A percentile compares a stretch with the other conserved stretches of the same genome.
Conservation (phyloP, 2,797 vertebrate species). For the Neopelma chrysocephalum region DNA sequence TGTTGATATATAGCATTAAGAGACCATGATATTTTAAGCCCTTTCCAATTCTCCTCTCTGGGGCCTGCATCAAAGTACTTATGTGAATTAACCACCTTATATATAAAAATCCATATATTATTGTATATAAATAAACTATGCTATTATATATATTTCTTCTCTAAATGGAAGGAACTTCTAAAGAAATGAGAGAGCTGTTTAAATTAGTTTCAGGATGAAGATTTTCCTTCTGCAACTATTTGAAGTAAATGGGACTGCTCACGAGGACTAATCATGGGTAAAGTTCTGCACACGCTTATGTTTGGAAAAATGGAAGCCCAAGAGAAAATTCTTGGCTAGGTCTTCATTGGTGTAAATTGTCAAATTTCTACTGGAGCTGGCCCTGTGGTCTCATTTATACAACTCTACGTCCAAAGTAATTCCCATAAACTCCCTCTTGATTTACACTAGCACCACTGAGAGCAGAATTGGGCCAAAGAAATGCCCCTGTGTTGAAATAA, state of each 20-base stretch:
- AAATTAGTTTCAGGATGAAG: slow-evolving; percentile 1
- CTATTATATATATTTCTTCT: not conserved
- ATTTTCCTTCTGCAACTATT: not conserved
- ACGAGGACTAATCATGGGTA: not conserved
- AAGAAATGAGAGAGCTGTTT: not conserved
- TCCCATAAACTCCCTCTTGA: slow-evolving; percentile 44
- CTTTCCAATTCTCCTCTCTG: not conserved
- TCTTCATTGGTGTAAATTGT: slow-evolving; percentile 44
- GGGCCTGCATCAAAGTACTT: not conserved
- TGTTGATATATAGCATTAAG: not conserved
- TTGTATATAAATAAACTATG: not conserved
- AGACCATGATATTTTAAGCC: not conserved
- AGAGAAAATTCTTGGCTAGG: slow-evolving; percentile 44
- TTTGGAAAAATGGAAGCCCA: slow-evolving; percentile 22
- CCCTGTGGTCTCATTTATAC: slow-evolving; percentile 51
- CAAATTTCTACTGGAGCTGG: slow-evolving; percentile 30
- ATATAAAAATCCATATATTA: not conserved
- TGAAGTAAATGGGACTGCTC: not conserved
- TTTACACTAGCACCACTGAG: slow-evolving; percentile 31
- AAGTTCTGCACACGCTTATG: not conserved
- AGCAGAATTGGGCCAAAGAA: slow-evolving; percentile 3
- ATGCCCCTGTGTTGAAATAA: slow-evolving; percentile 45
- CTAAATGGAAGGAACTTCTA: not conserved
- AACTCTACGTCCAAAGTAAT: slow-evolving; percentile 41
- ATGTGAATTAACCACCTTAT: not conserved